Evolutionary conservation across 2,888 invertebrate species (phyloP).

Genomic region (Ormyrus rosae): DNA sequence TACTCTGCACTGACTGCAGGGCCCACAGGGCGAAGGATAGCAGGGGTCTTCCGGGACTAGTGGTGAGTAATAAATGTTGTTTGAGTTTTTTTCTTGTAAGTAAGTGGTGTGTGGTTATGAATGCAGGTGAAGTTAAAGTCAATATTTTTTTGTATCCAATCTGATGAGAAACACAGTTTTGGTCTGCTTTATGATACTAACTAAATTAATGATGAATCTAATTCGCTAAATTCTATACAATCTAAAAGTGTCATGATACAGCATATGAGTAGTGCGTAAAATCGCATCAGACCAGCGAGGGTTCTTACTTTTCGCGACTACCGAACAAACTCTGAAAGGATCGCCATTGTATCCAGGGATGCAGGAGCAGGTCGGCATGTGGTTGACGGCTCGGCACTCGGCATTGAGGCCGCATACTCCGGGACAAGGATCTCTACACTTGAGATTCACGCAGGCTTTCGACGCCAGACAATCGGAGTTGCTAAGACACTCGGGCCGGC

Average conservation of each 20-base stretch:
- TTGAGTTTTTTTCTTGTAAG: neutral
- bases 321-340: conserved; percentile 58
- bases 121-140: neutral
- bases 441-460: conserved; percentile 84
- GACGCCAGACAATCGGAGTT: conserved; percentile 86
- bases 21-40: conserved; percentile 84
- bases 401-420: conserved; percentile 81
- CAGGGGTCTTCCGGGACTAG: conserved; percentile 77
- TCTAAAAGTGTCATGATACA: neutral
- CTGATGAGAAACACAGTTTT: too few species aligned
- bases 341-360: conserved; percentile 68
- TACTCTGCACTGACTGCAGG: conserved; percentile 75
- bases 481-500: conserved; percentile 87
- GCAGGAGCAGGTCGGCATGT: conserved; percentile 75
- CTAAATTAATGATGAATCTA: too few species aligned
- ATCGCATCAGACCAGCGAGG: neutral
- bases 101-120: neutral
- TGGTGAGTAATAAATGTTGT: neutral
- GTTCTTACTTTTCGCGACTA: conserved; percentile 26
- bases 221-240: too few species aligned
- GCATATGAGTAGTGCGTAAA: neutral
- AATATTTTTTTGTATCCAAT: too few species aligned
- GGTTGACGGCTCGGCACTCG: conserved; percentile 75
- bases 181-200: too few species aligned
- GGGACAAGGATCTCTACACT: conserved; percentile 84